Evolutionary conservation across 2,797 vertebrate species (phyloP).

Genomic region (Darevskia mixta): DNA sequence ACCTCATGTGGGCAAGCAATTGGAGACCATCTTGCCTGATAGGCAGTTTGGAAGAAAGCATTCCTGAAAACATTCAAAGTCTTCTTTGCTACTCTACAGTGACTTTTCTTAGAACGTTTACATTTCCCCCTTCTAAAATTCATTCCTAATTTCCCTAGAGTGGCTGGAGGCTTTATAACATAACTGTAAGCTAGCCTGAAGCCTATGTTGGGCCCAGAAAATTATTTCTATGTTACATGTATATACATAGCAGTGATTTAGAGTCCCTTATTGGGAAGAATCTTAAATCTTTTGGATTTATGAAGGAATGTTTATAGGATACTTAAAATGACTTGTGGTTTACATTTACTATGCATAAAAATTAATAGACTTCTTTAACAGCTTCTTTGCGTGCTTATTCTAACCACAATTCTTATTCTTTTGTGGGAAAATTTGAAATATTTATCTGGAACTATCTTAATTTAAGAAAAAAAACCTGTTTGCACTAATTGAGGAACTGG

Average conservation of each 20-base stretch:
- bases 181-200: background rate
- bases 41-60: background rate
- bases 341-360: slow-evolving; percentile 63
- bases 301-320: slow-evolving; percentile 49
- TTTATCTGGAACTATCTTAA: background rate
- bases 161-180: background rate
- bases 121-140: background rate
- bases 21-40: background rate
- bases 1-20: background rate
- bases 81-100: background rate
- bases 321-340: slow-evolving; percentile 47
- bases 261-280: slow-evolving; percentile 6
- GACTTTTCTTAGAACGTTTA: background rate
- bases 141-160: background rate
- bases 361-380: slow-evolving; percentile 48
- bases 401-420: slow-evolving; percentile 33
- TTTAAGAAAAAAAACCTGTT: background rate
- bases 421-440: slow-evolving; percentile 46
- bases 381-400: slow-evolving; percentile 36
- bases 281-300: slow-evolving; percentile 38
- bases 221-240: background rate
- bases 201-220: background rate
- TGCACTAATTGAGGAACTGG: background rate
- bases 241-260: background rate
- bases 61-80: background rate